A percentile compares a stretch with the other conserved stretches of the same genome.
Conservation (phyloP, 1,140 invertebrate genomes). For the Zaprionus africanus region DNA sequence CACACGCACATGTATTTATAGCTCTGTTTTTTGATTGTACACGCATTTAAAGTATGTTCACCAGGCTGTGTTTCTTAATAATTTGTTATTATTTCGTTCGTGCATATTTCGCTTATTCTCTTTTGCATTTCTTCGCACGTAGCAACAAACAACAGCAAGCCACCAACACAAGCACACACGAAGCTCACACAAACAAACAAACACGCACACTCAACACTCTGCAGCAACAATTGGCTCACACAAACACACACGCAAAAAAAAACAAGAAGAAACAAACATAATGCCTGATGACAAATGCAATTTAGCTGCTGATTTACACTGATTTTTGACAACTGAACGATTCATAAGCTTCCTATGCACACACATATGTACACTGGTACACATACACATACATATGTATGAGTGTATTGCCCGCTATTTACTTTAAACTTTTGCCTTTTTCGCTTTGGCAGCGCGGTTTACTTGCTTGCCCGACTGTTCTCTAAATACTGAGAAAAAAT, state of each 20-base stretch:
- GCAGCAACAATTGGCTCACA: slow-evolving; percentile 46
- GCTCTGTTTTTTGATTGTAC: slow-evolving; percentile 19
- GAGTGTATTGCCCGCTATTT: slow-evolving; percentile 44
- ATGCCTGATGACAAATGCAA: slow-evolving; percentile 51
- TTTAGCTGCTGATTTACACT: slow-evolving; percentile 25
- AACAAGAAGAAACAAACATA: slow-evolving; percentile 39
- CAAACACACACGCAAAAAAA: slow-evolving; percentile 21
- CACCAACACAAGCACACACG: neutral
- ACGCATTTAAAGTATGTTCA: slow-evolving; percentile 3
- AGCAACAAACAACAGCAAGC: slow-evolving; percentile 43
- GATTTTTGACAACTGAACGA: slow-evolving; percentile 36
- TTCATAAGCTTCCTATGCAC: slow-evolving; percentile 27
- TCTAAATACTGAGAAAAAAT: slow-evolving; percentile 53
- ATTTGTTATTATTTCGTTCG: slow-evolving; percentile 38
- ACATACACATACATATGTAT: slow-evolving; percentile 8
- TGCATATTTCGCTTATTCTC: slow-evolving; percentile 49
- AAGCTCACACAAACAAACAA: neutral
- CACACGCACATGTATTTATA: slow-evolving; percentile 12
- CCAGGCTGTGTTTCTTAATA: slow-evolving; percentile 22
- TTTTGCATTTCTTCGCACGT: slow-evolving; percentile 50
- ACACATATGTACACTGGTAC: neutral
- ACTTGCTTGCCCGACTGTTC: slow-evolving; percentile 59
- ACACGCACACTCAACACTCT: neutral
- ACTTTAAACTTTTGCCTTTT: slow-evolving; percentile 45
- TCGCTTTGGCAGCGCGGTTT: slow-evolving; percentile 36